Evolutionary conservation across 2,888 invertebrate species (phyloP).

Genomic region (Ophion ventricosus): DNA sequence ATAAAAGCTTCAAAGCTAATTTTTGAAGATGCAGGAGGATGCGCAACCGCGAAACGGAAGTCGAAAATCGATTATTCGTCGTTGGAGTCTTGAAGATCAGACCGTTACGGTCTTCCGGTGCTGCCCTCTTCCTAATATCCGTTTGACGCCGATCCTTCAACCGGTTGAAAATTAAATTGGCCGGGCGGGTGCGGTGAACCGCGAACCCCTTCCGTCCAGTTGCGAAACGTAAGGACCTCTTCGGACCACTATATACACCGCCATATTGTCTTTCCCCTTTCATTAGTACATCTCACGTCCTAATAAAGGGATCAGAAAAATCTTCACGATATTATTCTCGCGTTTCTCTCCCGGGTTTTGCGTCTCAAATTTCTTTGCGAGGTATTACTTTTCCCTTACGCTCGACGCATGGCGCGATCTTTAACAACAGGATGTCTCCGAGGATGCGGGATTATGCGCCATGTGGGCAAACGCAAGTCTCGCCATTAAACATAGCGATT

Average conservation of each 20-base stretch:
- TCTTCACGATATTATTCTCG: conserved; percentile 51
- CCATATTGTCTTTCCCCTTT: conserved; percentile 25
- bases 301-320: conserved; percentile 55
- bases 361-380: conserved; percentile 58
- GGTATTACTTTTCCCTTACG: conserved; percentile 63
- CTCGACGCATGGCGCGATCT: conserved; percentile 49
- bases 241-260: conserved; percentile 9
- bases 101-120: conserved; percentile 41
- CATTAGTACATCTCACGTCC: conserved; percentile 15
- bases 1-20: neutral
- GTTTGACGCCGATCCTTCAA: conserved; percentile 15
- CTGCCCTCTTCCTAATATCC: conserved; percentile 42
- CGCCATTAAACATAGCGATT: neutral
- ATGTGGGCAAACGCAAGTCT: conserved; percentile 47
- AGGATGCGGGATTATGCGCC: conserved; percentile 54
- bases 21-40: neutral
- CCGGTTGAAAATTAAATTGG: conserved; percentile 48
- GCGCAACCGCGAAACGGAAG: conserved; percentile 32
- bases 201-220: conserved; percentile 60
- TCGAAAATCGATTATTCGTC: conserved; percentile 32
- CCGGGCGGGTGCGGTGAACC: conserved; percentile 60
- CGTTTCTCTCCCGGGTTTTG: conserved; percentile 37
- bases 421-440: conserved; percentile 61
- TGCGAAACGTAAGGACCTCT: conserved; percentile 39
- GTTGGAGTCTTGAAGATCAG: conserved; percentile 11